Evolutionary conservation across 2,888 invertebrate species (phyloP), one percentile per base, ranked within the genome.

Genomic region (Epinotia nisella): DNA sequence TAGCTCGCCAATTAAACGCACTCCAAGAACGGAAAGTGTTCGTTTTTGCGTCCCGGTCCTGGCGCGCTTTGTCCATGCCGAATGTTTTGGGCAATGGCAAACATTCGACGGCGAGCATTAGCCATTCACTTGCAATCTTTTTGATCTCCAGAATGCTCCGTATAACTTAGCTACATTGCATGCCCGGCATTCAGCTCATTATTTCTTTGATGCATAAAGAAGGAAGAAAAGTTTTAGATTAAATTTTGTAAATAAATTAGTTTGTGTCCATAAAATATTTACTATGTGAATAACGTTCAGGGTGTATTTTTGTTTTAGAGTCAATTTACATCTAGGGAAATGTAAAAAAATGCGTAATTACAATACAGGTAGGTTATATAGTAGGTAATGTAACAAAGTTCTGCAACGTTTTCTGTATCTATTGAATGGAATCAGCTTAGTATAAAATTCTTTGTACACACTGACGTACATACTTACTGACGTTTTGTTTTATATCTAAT

Each of bases 21-120:
- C 83, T 85, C 83, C 82, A 79, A 83, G 87, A 86, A 86, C 80
- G 84, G 84, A 78, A 79, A 81, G 81, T 82, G 78, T 81, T 85
- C 80, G 85, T 91, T 92, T 91, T 91, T 91, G 87, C 80, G 75
- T 79, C 78, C 78, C 75, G 81, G 75, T 79, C 78, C 78, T 75
- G 81, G 81, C 82, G 79, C 82, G 84, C 90, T 91, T 91, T 91
- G 90, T 87, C 81, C 76, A 77, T 79, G 84, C 90, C 89, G 90
- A 87, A 86, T 81, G 82, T 85, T 85, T 86, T 84, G 78, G 84
- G 79, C 83, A 79, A 88, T 85, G 85, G 80, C 84, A 87, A 87
- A 86, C 84, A 88, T 90, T 86, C 81, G 81, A 78, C 81, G 80
- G 82, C 80, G 78, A 83, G 82, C 80, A 85, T 82, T 81, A 83